These are phyloP conservation scores for Nettapus auritus DNA, from an alignment of 2,113 vertebrate genomes.

Conservation along the genomic window DNA sequence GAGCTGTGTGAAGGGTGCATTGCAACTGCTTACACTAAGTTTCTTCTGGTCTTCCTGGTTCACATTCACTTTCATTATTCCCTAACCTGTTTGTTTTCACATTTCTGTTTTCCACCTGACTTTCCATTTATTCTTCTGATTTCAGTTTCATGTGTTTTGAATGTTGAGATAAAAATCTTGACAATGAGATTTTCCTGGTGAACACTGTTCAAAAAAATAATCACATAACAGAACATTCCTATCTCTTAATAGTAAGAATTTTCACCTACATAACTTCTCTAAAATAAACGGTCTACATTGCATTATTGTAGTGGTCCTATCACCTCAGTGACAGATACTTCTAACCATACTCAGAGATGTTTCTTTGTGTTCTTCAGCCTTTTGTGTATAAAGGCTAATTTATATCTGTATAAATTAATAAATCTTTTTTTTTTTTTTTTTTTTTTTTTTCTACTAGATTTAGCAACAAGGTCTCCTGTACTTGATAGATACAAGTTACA, in stretches of 20 bases:
- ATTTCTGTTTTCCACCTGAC: neutral
- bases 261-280: neutral
- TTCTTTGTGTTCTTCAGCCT: neutral
- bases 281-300: neutral
- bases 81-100: neutral
- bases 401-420: too few species aligned
- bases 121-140: neutral
- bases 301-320: neutral
- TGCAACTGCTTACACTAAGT: slow-evolving; percentile 28
- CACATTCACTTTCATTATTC: neutral
- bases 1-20: slow-evolving; percentile 25
- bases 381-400: too few species aligned
- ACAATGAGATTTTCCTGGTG: neutral
- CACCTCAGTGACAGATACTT: neutral
- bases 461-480: neutral
- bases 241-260: neutral
- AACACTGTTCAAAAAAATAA: neutral
- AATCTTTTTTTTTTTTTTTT: too few species aligned
- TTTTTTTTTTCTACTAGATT: neutral
- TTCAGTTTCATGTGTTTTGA: neutral
- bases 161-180: neutral
- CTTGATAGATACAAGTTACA: neutral
- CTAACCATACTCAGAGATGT: neutral
- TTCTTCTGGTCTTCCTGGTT: slow-evolving; percentile 15
- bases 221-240: neutral